A percentile compares a stretch with the other conserved stretches of the same genome.
Conservation (phyloP, 2,113 vertebrate species). For the Nansenia antarctica region DNA sequence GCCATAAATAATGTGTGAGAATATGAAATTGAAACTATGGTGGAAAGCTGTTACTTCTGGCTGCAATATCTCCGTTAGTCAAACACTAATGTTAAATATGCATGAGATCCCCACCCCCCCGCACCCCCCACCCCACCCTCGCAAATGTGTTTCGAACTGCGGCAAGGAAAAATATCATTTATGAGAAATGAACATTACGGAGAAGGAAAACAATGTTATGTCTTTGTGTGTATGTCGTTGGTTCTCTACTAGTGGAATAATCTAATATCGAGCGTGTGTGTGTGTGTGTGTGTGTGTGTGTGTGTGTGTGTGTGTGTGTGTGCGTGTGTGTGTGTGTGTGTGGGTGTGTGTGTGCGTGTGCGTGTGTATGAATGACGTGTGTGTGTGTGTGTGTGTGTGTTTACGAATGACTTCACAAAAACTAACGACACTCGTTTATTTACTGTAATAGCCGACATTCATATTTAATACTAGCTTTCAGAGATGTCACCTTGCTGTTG, state of each 20-base stretch:
- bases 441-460: conserved; percentile 60
- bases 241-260: not conserved
- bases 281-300: no score
- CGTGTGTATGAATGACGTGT: no score
- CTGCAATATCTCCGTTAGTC: conserved; percentile 33
- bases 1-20: conserved; percentile 57
- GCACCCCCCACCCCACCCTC: no score
- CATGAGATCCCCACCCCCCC: no score
- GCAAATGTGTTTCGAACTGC: conserved; percentile 9
- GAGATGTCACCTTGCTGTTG: conserved; percentile 51
- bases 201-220: conserved; percentile 7
- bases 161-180: conserved; percentile 6
- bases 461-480: conserved; percentile 63
- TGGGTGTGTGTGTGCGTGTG: no score
- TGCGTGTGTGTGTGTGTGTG: no score
- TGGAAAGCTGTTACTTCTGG: conserved; percentile 55
- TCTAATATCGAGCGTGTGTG: conserved; percentile 1
- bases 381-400: no score
- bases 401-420: no score
- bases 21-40: conserved; percentile 56
- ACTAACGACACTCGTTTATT: conserved; percentile 64
- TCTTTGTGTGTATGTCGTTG: not conserved
- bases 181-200: conserved; percentile 5
- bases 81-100: conserved; percentile 60
- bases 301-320: no score